These are phyloP conservation scores for Listrodromus nycthemerus DNA, from an alignment of 2,888 invertebrate genomes.

Conservation along the genomic window DNA sequence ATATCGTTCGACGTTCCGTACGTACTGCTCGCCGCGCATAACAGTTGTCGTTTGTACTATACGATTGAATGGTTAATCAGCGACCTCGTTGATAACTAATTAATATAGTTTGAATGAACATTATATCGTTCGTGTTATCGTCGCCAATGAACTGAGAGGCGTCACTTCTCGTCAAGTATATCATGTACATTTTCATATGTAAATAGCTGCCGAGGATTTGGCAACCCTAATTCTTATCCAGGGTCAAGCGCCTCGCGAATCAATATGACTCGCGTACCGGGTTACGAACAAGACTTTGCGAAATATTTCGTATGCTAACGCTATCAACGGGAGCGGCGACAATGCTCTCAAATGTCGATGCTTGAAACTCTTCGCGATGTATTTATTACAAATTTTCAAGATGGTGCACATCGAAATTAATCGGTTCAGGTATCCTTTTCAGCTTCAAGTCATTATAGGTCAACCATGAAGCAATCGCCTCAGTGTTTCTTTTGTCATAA, in stretches of 20 bases:
- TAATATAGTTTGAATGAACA: conserved; percentile 55
- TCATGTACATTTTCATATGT: neutral
- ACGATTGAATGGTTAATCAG: conserved; percentile 49
- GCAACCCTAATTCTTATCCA: conserved; percentile 49
- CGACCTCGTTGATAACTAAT: conserved; percentile 63
- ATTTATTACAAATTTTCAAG: neutral
- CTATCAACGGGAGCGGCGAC: conserved; percentile 30
- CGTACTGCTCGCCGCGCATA: conserved; percentile 19
- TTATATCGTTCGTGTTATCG: conserved; percentile 32
- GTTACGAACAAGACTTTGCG: conserved; percentile 30
- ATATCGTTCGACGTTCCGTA: conserved; percentile 13
- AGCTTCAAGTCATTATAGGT: no score
- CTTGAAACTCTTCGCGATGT: neutral
- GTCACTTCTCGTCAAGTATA: neutral
- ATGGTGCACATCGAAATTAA: neutral
- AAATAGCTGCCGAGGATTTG: conserved; percentile 27
- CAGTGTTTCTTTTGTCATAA: no score
- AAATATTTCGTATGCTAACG: conserved; percentile 5
- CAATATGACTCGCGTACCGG: conserved; percentile 6
- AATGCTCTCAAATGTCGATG: conserved; percentile 25
- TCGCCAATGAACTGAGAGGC: conserved; percentile 16
- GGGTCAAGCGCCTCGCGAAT: conserved; percentile 43
- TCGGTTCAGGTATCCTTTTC: no score
- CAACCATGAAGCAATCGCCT: no score
- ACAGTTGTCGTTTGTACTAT: conserved; percentile 38